Base-by-base conservation (phyloP, 2,888 invertebrate species). In the Reticulitermes lucifugus region DNA sequence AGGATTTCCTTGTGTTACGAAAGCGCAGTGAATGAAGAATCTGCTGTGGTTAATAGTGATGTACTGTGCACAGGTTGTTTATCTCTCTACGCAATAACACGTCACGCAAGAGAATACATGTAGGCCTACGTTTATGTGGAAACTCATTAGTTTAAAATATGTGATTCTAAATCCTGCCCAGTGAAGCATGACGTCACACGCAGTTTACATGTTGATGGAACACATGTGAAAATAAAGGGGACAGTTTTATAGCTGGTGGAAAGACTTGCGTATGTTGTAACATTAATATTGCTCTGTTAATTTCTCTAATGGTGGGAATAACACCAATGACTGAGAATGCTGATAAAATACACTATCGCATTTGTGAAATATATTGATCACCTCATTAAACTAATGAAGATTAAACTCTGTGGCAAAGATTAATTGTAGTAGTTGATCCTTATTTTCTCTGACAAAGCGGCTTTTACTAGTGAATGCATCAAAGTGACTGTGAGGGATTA, bases 91-190 rank as follows among this genome's bases (percentile, higher is more conserved):
- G 21, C 29, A 29, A 35, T 71, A 71, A 71, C 71, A 71, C 35
- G 71, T 35, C 4, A 21, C 41, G 65, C 65, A 65, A 5, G n/a
- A 9, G n/a, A 65, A 65, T 65, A 65, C n/a, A n/a, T 65, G 65
- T 65, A n/a, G n/a, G 25, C 14, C 3, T 35, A 35, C 35, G 35
- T 35, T 35, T 73, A 41, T 73, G 73, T 73, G 73, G 41, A 41
- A 73, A 73, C 73, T 41, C 73, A 73, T 73, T 73, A 73, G 73
- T 73, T 73, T 73, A 73, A 73, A 73, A 73, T 73, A 41, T 41
- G 41, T 41, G 21, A 2, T 7, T 41, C n/a, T 2, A 12, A 65
- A 65, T 65, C n/a, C 25, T 5, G 65, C n/a, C 5, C 65, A 65
- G 25, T 25, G 25, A 65, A 0, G 65, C 65, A 12, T 65, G 65